Evolutionary conservation across 2,113 vertebrate genomes (phyloP).

Genomic region (Lathamus discolor): DNA sequence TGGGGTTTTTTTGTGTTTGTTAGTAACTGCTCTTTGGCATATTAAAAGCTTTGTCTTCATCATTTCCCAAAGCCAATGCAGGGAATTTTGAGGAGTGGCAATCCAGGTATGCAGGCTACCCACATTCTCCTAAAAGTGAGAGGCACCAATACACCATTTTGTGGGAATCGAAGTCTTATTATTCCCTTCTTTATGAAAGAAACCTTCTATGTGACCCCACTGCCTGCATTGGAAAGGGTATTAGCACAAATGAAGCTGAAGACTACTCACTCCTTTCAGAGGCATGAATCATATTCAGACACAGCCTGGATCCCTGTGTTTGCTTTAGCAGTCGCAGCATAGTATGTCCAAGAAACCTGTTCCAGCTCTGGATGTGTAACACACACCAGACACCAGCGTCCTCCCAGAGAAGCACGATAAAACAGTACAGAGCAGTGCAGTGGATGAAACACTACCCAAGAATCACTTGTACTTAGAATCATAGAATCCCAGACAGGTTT

Average conservation of each 20-base stretch:
- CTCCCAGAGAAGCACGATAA: neutral
- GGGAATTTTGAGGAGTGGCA: neutral
- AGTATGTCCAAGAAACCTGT: neutral
- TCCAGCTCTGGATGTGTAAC: neutral
- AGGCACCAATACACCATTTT: fast-evolving
- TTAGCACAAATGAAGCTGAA: neutral
- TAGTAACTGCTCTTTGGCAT: neutral
- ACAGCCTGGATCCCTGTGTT: neutral
- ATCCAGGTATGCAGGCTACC: neutral
- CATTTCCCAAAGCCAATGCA: neutral
- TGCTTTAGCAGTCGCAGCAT: fast-evolving
- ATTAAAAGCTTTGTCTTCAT: neutral
- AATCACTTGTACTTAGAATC: neutral
- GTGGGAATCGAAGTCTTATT: neutral
- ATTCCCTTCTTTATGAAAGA: neutral
- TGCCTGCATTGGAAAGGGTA: neutral
- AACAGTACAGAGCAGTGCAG: fast-evolving
- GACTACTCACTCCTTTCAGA: neutral
- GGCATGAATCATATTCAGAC: neutral
- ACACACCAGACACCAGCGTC: neutral
- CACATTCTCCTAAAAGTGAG: neutral
- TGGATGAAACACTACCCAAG: neutral
- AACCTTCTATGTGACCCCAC: neutral
- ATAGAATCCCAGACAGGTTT: neutral
- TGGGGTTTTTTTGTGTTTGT: neutral